Base-by-base conservation (phyloP, 2,888 invertebrate species). In the Augiades crinisus region DNA sequence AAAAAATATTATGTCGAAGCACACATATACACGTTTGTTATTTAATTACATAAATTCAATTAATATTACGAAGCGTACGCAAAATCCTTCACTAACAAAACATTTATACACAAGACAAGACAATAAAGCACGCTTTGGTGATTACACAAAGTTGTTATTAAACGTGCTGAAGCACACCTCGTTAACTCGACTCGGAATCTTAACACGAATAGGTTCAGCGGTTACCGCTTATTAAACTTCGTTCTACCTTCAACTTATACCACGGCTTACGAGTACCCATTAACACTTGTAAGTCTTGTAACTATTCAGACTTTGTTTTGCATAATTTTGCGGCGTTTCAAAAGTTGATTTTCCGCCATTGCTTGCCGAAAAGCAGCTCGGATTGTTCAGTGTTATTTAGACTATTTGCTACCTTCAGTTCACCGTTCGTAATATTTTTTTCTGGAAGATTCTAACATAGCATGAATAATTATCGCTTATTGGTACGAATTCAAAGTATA, bases 201-300 rank as follows among this genome's bases (percentile, higher is more conserved):
- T 65, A 67, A 64, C 68, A 67, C 64, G 68, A 63, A 64, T 63
- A 58, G 64, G 60, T 69, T 50, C 41, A 36, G 77, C 59, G 77
- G 79, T 78, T 67, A 63, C 60, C 68, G 72, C 75, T 76, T 79
- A 80, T 81, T 81, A 78, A 81, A 81, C 70, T 81, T 79, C 66
- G 58, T 63, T 58, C 56, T 53, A 55, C 61, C 57, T 59, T 57
- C 54, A 65, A 58, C 56, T 58, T 61, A 58, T 58, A 59, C 57
- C 55, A 54, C 47, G 55, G 59, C 55, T 59, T 58, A 56, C 54
- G 56, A 59, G 59, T 55, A 57, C 55, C 54, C 54, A 59, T 62
- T 62, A 61, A 61, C 58, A 56, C 58, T 60, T 56, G 57, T 58
- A 62, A 58, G 51, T 37, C 51, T 50, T 51, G 51, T 51, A 51